Base-by-base conservation (phyloP, 37 sponge, comb jelly and placozoan species). In the Mnemiopsis leidyi region DNA sequence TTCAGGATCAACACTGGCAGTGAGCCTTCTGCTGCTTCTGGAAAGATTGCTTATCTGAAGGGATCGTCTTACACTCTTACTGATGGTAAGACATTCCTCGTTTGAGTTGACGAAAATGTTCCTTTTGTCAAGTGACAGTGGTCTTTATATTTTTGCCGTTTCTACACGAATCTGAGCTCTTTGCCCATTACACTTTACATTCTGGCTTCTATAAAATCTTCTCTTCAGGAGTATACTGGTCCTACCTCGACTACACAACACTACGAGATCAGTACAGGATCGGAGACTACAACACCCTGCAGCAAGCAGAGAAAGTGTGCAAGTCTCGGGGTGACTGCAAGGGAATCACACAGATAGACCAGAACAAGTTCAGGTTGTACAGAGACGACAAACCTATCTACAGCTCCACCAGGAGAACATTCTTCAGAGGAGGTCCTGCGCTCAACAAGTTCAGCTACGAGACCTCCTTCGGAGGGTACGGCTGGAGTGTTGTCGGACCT, bases 31-130 rank as follows among this genome's bases (percentile, higher is more conserved):
- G 3, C 30, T 23, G 75, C 75, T 23, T 5, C 75, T 5, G 75
- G 75, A 2, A 71, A 71, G 75, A 71, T 25, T 5, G 75, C 75
- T n/a, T 71, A 71, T 28, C 26, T 71, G n/a, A n/a, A 71, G 75
- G 75, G 75, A 71, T 71, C 75, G 20, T 28, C 75, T 28, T 71
- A 71, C 75, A 71, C 75, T 25, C n/a, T 71, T 13, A 71, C 75
- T 3, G 30, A 28, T 71, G 75, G 61, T 48, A 48, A 48, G 61
- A 48, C 5, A 13, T n/a, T n/a, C n/a, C n/a, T n/a, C n/a, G n/a
- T n/a, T n/a, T n/a, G n/a, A n/a, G n/a, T n/a, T n/a, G n/a, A n/a
- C n/a, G n/a, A n/a, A n/a, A n/a, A n/a, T n/a, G n/a, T n/a, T n/a
- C n/a, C n/a, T n/a, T n/a, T n/a, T n/a, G n/a, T n/a, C n/a, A n/a